Evolutionary conservation across 2,888 invertebrate genomes (phyloP).

Genomic region (Amorpha juglandis): DNA sequence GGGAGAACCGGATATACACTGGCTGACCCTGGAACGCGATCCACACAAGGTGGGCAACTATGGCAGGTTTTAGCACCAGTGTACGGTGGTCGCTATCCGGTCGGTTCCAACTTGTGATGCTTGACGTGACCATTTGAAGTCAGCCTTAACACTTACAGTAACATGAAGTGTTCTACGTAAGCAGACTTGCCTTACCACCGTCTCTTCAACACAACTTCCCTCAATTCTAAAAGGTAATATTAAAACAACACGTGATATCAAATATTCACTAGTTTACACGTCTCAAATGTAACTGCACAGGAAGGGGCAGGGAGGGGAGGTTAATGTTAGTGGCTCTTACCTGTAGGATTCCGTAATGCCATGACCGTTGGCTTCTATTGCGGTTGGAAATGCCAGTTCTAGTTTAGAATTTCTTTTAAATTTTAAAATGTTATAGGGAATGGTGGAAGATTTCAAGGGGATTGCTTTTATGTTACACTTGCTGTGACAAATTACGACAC

Average conservation of each 20-base stretch:
- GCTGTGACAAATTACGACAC: too few species aligned
- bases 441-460: not conserved
- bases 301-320: not conserved
- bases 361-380: conserved; percentile 23
- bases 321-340: conserved; percentile 9
- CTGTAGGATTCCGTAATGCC: conserved; percentile 14
- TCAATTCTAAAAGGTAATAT: conserved; percentile 49
- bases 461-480: not conserved
- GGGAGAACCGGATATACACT: too few species aligned
- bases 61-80: too few species aligned
- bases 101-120: too few species aligned
- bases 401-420: conserved; percentile 20
- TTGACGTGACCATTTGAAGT: too few species aligned
- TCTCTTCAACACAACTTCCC: conserved; percentile 29
- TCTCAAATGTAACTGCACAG: conserved; percentile 38
- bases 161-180: too few species aligned
- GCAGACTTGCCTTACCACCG: not conserved
- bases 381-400: not conserved
- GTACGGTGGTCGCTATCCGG: too few species aligned
- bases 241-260: conserved; percentile 50
- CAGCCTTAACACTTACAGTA: too few species aligned
- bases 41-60: too few species aligned
- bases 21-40: too few species aligned
- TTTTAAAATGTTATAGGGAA: not conserved
- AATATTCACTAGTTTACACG: conserved; percentile 48